These are phyloP conservation scores for Pocillopora meandrina DNA, from an alignment of 92 coral and sea anemone genomes.

Conservation along the genomic window DNA sequence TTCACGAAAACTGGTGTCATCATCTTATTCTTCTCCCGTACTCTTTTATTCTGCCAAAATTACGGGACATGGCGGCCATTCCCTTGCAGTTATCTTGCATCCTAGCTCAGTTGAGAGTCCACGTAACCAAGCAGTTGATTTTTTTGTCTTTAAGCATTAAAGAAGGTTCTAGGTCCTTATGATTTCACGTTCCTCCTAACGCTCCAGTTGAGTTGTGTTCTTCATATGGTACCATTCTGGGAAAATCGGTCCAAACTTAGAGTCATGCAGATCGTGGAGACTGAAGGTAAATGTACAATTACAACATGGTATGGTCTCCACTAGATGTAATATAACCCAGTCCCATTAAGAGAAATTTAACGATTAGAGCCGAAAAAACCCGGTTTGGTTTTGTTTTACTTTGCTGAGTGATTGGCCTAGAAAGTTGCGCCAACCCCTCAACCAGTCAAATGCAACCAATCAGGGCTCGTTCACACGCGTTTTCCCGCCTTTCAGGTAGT, in stretches of 20 bases:
- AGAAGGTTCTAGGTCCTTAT: conserved; percentile 72
- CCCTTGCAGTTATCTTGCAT: no score
- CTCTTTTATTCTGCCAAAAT: no score
- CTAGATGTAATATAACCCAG: neutral
- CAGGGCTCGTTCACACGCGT: neutral
- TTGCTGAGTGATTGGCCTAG: no score
- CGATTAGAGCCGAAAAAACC: neutral
- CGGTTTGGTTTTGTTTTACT: neutral
- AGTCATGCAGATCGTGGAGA: conserved; percentile 72
- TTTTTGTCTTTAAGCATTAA: conserved; percentile 16
- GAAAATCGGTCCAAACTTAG: conserved; percentile 82
- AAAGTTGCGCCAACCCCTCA: neutral
- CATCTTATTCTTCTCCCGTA: no score
- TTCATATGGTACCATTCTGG: conserved; percentile 99
- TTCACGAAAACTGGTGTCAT: no score
- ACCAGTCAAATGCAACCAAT: neutral
- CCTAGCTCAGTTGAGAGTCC: no score
- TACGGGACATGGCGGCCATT: no score
- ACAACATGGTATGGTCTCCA: neutral
- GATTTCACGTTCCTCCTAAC: conserved; percentile 92
- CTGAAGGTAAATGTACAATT: conserved; percentile 28
- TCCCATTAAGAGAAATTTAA: no score
- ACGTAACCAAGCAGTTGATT: neutral
- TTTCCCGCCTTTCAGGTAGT: no score
- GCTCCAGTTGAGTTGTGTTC: conserved; percentile 92